These are phyloP conservation scores for Odontomyia ornata DNA, from an alignment of 2,888 invertebrate species.

Conservation along the genomic window DNA sequence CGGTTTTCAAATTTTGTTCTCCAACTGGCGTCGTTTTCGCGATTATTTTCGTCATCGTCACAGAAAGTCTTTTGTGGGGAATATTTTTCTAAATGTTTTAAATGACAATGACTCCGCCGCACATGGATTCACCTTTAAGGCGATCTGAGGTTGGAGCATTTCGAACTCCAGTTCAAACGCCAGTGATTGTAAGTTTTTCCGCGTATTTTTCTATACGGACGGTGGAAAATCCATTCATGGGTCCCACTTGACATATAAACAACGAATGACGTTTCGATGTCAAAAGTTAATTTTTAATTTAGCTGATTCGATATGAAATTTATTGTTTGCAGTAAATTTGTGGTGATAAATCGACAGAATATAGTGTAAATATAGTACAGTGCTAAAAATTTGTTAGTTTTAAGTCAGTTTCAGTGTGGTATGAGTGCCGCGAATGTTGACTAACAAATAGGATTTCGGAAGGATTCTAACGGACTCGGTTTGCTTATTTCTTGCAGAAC, in stretches of 20 bases:
- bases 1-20: slow-evolving; percentile 41
- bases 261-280: slow-evolving; percentile 22
- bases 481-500: slow-evolving; percentile 57
- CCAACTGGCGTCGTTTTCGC: slow-evolving; percentile 44
- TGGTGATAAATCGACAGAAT: background rate
- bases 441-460: background rate
- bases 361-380: background rate
- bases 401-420: background rate
- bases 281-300: slow-evolving; percentile 21
- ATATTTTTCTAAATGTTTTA: slow-evolving; percentile 44
- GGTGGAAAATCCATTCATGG: slow-evolving; percentile 27
- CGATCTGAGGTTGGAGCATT: slow-evolving; percentile 58
- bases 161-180: slow-evolving; percentile 50
- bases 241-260: slow-evolving; percentile 29
- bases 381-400: background rate
- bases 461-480: slow-evolving; percentile 16
- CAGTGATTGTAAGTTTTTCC: slow-evolving; percentile 48
- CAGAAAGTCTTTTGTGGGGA: slow-evolving; percentile 9
- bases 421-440: background rate
- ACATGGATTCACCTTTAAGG: slow-evolving; percentile 59
- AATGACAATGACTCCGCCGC: slow-evolving; percentile 59
- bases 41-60: slow-evolving; percentile 32
- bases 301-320: slow-evolving; percentile 10
- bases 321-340: background rate
- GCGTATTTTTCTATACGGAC: background rate